Conservation (phyloP, 35 echinoderm and acorn worm species). For the Nesometra sesokonis region DNA sequence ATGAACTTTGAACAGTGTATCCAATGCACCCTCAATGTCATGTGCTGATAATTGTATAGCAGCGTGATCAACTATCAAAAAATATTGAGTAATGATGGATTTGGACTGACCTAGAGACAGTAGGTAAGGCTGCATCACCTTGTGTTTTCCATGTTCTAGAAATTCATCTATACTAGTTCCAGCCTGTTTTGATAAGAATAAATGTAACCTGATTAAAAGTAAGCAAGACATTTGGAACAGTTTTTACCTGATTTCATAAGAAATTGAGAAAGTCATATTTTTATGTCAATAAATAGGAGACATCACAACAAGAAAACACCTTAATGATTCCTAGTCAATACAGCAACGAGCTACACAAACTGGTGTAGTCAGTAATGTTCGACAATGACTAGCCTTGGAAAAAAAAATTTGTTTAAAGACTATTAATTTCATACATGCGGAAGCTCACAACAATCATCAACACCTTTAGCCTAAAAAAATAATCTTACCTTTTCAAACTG, state of each 20-base stretch:
- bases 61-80: conserved; percentile 8
- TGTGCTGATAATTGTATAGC: conserved; percentile 3
- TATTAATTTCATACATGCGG: neutral
- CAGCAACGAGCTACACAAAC: too few species aligned
- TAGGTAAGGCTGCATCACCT: conserved; percentile 11
- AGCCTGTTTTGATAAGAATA: neutral
- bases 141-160: neutral
- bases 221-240: neutral
- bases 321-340: too few species aligned
- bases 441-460: neutral
- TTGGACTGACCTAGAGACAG: neutral
- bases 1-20: conserved; percentile 20
- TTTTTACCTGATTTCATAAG: neutral
- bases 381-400: neutral
- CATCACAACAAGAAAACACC: too few species aligned
- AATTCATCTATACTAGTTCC: conserved; percentile 4
- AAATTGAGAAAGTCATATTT: neutral
- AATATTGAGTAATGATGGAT: neutral
- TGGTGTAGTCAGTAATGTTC: neutral
- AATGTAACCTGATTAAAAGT: neutral
- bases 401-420: neutral
- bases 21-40: conserved; percentile 5
- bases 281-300: too few species aligned
- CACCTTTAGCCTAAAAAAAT: neutral
- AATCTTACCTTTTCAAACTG: conserved; percentile 23